These are phyloP conservation scores for Notarius lentiginosus DNA, from an alignment of 2,113 vertebrate genomes.

Conservation along the genomic window DNA sequence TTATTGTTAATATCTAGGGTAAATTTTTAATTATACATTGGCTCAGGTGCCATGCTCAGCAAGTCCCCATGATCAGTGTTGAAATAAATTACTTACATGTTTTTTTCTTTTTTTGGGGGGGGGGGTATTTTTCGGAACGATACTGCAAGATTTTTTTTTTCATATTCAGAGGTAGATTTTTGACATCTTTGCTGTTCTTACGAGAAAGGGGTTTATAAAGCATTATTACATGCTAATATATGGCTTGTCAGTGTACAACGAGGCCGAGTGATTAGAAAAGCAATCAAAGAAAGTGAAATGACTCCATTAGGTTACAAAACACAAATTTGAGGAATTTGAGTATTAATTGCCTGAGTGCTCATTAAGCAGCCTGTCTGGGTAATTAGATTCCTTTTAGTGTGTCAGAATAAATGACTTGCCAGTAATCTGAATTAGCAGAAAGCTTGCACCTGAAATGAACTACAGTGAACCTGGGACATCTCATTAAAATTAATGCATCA, in stretches of 20 bases:
- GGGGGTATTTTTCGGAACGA: not conserved
- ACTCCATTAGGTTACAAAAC: slow-evolving; percentile 74
- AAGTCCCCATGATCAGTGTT: not conserved
- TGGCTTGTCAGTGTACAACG: slow-evolving; percentile 14
- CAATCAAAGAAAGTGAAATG: slow-evolving; percentile 58
- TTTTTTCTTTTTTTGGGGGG: no score
- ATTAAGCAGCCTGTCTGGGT: slow-evolving; percentile 70
- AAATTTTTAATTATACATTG: not conserved
- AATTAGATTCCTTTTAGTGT: slow-evolving; percentile 68
- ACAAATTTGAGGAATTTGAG: slow-evolving; percentile 67
- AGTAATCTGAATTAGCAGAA: slow-evolving; percentile 70
- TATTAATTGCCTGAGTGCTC: slow-evolving; percentile 73
- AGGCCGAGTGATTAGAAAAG: slow-evolving; percentile 44
- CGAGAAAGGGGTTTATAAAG: not conserved
- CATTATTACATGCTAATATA: slow-evolving; percentile 8
- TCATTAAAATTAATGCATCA: slow-evolving; percentile 75
- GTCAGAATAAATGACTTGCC: slow-evolving; percentile 67
- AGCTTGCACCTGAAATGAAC: slow-evolving; percentile 65
- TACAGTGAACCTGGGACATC: slow-evolving; percentile 61
- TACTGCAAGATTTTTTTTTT: not conserved
- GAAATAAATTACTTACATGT: not conserved
- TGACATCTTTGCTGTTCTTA: not conserved
- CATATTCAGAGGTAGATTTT: no score
- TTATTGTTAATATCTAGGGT: not conserved
- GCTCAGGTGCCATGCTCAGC: not conserved